These are phyloP conservation scores for Silurus lanzhouensis DNA, from an alignment of 2,797 vertebrate genomes.

Conservation along the genomic window DNA sequence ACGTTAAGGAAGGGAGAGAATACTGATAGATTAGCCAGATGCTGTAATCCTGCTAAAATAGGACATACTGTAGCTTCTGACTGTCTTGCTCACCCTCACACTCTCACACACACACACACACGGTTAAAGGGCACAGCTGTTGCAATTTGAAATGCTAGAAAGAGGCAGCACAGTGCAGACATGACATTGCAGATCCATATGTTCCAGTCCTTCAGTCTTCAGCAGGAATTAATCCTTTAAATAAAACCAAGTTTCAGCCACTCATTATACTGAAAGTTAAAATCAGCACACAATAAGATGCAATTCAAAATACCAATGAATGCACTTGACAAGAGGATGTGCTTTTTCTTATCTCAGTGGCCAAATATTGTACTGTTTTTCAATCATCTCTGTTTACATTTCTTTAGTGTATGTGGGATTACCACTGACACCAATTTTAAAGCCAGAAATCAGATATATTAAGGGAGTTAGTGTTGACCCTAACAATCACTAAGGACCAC, in stretches of 20 bases:
- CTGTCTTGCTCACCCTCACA: background rate
- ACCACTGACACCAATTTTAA: background rate
- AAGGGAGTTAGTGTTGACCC: background rate
- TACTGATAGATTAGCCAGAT: slow-evolving; percentile 41
- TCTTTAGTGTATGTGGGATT: background rate
- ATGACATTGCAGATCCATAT: background rate
- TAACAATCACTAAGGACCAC: background rate
- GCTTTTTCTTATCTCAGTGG: background rate
- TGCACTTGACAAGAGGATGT: background rate
- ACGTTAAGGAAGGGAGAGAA: background rate
- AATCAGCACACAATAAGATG: background rate
- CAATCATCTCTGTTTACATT: background rate
- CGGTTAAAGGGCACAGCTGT: slow-evolving; percentile 46
- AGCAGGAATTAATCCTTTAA: background rate
- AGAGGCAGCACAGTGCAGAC: slow-evolving; percentile 2
- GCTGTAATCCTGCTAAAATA: slow-evolving; percentile 23
- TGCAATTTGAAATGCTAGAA: slow-evolving; percentile 27
- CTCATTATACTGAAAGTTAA: background rate
- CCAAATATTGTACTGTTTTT: background rate
- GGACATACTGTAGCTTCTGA: slow-evolving; percentile 4
- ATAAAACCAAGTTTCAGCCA: background rate
- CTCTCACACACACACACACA: slow-evolving; percentile 44
- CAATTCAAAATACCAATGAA: background rate
- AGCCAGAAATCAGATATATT: background rate
- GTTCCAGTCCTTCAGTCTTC: slow-evolving; percentile 1